Evolutionary conservation across 2,113 vertebrate genomes (phyloP).

Genomic region (Ornithorhynchus anatinus): DNA sequence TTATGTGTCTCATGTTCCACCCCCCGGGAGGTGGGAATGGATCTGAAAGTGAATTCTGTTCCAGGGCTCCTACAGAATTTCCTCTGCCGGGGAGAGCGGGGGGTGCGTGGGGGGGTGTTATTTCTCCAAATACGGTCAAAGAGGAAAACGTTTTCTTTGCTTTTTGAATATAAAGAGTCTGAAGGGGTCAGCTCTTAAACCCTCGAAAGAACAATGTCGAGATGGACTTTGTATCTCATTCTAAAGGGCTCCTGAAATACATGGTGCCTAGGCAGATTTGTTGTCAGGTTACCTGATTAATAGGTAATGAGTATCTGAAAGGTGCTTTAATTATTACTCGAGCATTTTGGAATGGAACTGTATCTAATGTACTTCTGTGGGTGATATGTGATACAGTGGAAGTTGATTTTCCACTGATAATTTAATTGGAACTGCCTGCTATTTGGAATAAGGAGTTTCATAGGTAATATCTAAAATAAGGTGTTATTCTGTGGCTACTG

Average conservation of each 20-base stretch:
- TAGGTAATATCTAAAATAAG: slow-evolving; percentile 27
- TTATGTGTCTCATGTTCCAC: too few relatives aligned
- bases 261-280: slow-evolving; percentile 29
- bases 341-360: slow-evolving; percentile 26
- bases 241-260: slow-evolving; percentile 31
- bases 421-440: slow-evolving; percentile 22
- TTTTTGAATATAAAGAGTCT: slow-evolving; percentile 60
- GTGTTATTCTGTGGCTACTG: background rate
- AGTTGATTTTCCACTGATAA: background rate
- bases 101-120: too few relatives aligned
- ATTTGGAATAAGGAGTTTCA: slow-evolving; percentile 36
- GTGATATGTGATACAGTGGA: slow-evolving; percentile 40
- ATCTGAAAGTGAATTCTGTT: too few relatives aligned
- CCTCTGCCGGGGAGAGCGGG: too few relatives aligned
- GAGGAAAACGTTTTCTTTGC: slow-evolving; percentile 1
- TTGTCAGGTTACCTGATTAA: slow-evolving; percentile 2
- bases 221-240: slow-evolving; percentile 43
- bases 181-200: slow-evolving; percentile 66
- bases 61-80: too few relatives aligned
- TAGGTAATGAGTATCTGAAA: background rate
- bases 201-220: slow-evolving; percentile 58
- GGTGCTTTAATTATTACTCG: slow-evolving; percentile 18
- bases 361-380: slow-evolving; percentile 43
- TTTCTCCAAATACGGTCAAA: slow-evolving; percentile 17
- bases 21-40: too few relatives aligned